Evolutionary conservation across 1,140 invertebrate genomes (phyloP).

Genomic region (Glossosoma conforme): DNA sequence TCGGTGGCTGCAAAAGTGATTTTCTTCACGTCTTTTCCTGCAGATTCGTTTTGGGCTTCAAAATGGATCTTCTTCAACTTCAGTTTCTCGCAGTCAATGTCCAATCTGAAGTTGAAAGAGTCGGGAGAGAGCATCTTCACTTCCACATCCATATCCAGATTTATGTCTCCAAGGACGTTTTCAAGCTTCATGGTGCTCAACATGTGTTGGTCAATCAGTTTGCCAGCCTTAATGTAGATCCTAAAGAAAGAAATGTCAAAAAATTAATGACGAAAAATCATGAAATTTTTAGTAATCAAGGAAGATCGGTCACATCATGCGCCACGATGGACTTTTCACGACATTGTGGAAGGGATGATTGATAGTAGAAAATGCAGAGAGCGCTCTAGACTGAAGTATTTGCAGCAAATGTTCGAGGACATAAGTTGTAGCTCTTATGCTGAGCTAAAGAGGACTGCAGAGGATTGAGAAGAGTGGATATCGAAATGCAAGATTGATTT

Average conservation of each 20-base stretch:
- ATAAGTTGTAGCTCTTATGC: no score
- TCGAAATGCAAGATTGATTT: no score
- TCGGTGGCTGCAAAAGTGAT: constrained; percentile 58
- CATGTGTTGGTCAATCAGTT: constrained; percentile 48
- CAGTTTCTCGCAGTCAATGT: constrained; percentile 61
- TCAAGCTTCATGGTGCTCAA: constrained; percentile 50
- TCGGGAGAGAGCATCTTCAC: constrained; percentile 58
- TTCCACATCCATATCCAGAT: constrained; percentile 50
- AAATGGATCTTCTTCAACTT: constrained; percentile 61
- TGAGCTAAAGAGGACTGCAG: no score
- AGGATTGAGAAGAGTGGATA: no score
- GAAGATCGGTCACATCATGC: no score
- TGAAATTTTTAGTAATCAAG: not conserved
- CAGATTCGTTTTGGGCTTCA: constrained; percentile 57
- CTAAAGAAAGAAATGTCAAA: constrained; percentile 32
- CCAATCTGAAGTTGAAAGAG: constrained; percentile 56
- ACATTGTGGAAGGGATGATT: no score
- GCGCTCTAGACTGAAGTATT: no score
- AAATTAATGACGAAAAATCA: not conserved
- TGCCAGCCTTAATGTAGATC: constrained; percentile 47
- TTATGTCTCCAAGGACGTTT: constrained; percentile 49
- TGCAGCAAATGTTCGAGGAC: no score
- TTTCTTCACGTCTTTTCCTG: constrained; percentile 51
- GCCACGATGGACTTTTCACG: no score
- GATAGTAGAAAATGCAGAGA: no score